Evolutionary conservation across 2,888 invertebrate genomes (phyloP).

Genomic region (Cabera pusaria): DNA sequence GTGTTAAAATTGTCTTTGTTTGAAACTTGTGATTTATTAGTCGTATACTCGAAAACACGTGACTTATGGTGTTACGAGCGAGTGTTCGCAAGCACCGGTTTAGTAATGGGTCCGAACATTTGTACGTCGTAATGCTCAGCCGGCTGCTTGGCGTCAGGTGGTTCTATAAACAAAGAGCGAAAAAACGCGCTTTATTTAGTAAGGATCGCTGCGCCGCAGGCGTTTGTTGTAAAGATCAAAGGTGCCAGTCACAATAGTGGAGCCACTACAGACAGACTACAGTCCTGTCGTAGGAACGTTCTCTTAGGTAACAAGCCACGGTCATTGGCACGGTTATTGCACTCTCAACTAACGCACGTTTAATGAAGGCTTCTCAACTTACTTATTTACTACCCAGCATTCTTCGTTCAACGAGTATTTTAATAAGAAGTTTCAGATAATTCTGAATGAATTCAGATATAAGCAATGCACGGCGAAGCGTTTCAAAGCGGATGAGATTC

Average conservation of each 20-base stretch:
- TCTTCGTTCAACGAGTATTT: too few relatives aligned
- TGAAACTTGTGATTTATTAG: constrained; percentile 4
- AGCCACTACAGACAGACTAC: neutral
- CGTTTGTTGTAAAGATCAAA: constrained; percentile 12
- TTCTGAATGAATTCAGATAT: too few relatives aligned
- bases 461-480: too few relatives aligned
- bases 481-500: constrained; percentile 11
- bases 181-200: constrained; percentile 31
- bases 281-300: neutral
- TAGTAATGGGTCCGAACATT: constrained; percentile 13
- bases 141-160: constrained; percentile 39
- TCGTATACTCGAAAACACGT: neutral
- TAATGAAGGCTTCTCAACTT: too few relatives aligned
- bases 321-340: constrained; percentile 9
- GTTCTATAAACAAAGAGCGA: constrained; percentile 34
- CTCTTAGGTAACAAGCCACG: constrained; percentile 3
- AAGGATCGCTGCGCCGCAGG: constrained; percentile 4
- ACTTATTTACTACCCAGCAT: too few relatives aligned
- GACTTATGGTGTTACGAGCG: constrained; percentile 8
- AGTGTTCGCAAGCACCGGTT: constrained; percentile 12
- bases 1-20: constrained; percentile 1
- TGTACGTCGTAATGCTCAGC: constrained; percentile 17
- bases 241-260: constrained; percentile 10
- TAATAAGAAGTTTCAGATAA: too few relatives aligned
- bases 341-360: constrained; percentile 5